Conservation (phyloP, 2,888 invertebrate genomes). For the Heteromyza rotundicornis region DNA sequence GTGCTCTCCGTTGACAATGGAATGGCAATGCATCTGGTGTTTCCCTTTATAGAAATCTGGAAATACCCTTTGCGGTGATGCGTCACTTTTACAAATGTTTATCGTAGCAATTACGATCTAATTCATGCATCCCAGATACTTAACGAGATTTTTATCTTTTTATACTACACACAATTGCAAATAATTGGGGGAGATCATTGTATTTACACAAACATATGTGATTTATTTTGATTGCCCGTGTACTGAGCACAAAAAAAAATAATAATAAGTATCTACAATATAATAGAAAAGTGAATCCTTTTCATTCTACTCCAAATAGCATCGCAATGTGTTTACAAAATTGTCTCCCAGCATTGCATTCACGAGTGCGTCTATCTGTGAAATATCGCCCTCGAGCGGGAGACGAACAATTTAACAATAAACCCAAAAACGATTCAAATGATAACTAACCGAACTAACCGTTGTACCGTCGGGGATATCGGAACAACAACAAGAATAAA, state of each 20-base stretch:
- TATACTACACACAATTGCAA: constrained; percentile 12
- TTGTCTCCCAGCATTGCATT: constrained; percentile 18
- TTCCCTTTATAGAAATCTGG: no score
- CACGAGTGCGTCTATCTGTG: constrained; percentile 21
- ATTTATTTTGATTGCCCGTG: constrained; percentile 28
- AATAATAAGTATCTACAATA: neutral
- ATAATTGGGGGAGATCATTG: constrained; percentile 15
- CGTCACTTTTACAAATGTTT: constrained; percentile 23
- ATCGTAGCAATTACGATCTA: constrained; percentile 34
- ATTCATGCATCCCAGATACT: constrained; percentile 26
- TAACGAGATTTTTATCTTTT: constrained; percentile 26
- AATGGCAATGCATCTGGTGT: no score
- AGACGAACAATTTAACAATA: constrained; percentile 19
- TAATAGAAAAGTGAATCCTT: constrained; percentile 18
- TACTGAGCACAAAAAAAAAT: neutral
- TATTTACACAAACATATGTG: constrained; percentile 24
- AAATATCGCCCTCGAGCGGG: constrained; percentile 22
- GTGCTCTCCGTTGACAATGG: neutral
- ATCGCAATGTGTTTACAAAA: constrained; percentile 13
- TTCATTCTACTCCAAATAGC: neutral
- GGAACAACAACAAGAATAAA: constrained; percentile 10
- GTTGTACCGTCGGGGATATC: neutral
- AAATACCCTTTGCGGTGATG: no score
- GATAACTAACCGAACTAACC: constrained; percentile 28
- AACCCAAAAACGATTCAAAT: constrained; percentile 10